Conservation (phyloP, 92 coral and sea anemone species). For the Siderastrea siderea region DNA sequence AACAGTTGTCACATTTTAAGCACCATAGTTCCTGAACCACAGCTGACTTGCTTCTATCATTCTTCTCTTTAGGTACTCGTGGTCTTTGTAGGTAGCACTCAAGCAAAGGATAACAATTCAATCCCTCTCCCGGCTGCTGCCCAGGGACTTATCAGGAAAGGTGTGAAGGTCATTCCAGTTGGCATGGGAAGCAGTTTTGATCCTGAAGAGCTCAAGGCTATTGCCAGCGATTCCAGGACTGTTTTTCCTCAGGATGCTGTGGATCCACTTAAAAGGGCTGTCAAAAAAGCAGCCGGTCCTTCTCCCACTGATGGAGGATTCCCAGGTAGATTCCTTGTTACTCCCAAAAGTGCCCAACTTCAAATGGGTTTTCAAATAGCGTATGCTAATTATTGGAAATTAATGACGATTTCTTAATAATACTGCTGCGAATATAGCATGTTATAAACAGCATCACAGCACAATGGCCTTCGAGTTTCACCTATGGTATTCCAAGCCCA, state of each 20-base stretch:
- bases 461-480: too few relatives aligned
- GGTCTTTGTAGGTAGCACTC: constrained; percentile 71
- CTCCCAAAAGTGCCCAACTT: too few relatives aligned
- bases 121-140: constrained; percentile 38
- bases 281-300: constrained; percentile 39
- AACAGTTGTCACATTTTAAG: background rate
- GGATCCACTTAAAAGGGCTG: constrained; percentile 39
- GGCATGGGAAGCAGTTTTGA: constrained; percentile 59
- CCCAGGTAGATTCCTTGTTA: constrained; percentile 34
- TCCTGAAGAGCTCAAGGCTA: constrained; percentile 30
- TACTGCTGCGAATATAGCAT: too few relatives aligned
- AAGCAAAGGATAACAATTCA: constrained; percentile 34
- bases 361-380: too few relatives aligned
- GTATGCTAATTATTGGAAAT: too few relatives aligned
- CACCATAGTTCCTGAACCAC: background rate
- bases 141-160: constrained; percentile 26
- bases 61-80: constrained; percentile 54
- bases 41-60: background rate
- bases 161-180: constrained; percentile 50
- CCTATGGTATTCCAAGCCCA: too few relatives aligned
- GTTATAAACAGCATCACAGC: too few relatives aligned
- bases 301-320: background rate
- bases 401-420: too few relatives aligned
- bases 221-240: constrained; percentile 36
- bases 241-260: constrained; percentile 39